Base-by-base conservation (phyloP, 2,113 vertebrate genomes). In the Mustela lutreola region DNA sequence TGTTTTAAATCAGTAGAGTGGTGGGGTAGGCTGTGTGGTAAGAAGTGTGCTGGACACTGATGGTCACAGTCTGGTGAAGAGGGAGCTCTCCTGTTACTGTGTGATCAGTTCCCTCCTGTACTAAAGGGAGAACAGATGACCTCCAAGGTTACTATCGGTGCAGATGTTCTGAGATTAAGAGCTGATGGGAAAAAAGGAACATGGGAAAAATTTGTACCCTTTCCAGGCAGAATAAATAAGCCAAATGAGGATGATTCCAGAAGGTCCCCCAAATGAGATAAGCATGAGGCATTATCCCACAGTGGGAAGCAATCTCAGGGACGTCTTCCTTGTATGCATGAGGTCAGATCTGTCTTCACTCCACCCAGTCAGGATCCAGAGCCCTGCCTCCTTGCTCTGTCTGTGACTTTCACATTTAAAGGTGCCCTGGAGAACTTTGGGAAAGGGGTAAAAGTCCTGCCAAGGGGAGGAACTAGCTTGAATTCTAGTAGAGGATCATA, bases 401-500 rank as follows among this genome's bases (percentile, higher is more conserved):
- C 82, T 73, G 42, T 22, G 45, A 45, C 75, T 95, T 87, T 96
- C 81, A 28, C 71, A 73, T 92, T 93, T 50, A 67, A 42, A 95
- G 91, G 93, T 96, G 71, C 36, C 75, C 36, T 92, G 94, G 81
- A 93, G 79, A 81, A 78, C 58, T 78, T 78, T 91, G 82, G 42
- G 56, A 73, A 95, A 85, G 81, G 67, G 39, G 73, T 62, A 73
- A n/a, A 81, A 60, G 73, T 93, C 85, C 84, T 91, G 81, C 53
- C 22, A 58, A 79, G 31, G 33, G 80, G 84, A 98, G 70, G 67
- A 98, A 97, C 95, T 60, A 90, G 96, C 97, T 97, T 96, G 96
- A 80, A 93, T 92, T 89, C 98, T 97, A 93, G 96, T 94, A 97
- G 92, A 93, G 97, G 94, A 97, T 98, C 98, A 36, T 93, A 82